Evolutionary conservation across 2,888 invertebrate species (phyloP), one percentile per base, ranked within the genome.

Genomic region (Tipula helvola): DNA sequence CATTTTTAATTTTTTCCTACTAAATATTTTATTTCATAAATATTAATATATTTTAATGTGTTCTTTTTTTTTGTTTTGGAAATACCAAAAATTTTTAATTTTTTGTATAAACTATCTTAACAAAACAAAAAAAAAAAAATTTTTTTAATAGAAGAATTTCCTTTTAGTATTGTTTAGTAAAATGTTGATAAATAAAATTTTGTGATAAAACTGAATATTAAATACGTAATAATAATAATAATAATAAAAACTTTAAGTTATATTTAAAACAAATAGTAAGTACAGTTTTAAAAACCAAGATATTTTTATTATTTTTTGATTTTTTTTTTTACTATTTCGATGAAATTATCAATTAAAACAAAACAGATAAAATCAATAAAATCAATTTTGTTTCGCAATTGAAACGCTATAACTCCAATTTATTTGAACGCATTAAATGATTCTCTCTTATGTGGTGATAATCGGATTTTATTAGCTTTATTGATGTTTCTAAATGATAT

Each of bases 391-490:
- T 28, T 71, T 28, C 4, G 10, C 71, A 71, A 71, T 71, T 12
- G 71, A 28, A 71, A 71, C 10, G 71, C 71, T 28, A 71, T 71
- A 71, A 71, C 71, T 71, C 28, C 28, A 28, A 71, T 71, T 71
- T 71, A 71, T 71, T 1, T 71, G 71, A 10, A 28, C 28, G 28
- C 28, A 71, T 71, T 71, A 28, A 10, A 71, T 71, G 28, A 71
- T 71, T 71, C 28, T 10, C 28, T 71, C 71, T 71, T 71, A 71
- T 71, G 28, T 71, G 71, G 71, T 28, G 28, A 71, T 71, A 71
- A 71, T 71, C 71, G 71, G 71, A 71, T 71, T 71, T 71, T 71
- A 71, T 71, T 71, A 71, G 71, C 71, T 71, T 71, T 71, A 71
- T 28, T 71, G 71, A 28, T 71, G 28, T 71, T 71, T 71, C 71